Conservation (phyloP, 2,797 vertebrate species). For the Cyprinodon diabolis region DNA sequence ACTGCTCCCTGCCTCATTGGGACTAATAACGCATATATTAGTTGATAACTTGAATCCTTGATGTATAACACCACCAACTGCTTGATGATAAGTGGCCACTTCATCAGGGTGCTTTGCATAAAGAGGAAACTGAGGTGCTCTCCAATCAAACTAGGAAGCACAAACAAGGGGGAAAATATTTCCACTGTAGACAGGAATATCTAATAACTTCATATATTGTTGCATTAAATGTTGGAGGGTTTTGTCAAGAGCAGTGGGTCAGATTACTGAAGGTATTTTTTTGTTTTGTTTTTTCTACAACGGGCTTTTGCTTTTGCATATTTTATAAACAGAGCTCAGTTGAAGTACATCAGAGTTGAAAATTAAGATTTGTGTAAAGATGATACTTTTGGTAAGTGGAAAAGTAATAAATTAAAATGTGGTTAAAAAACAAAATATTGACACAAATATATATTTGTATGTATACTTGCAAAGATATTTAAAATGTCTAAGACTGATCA, state of each 20-base stretch:
- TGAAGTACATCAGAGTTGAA: slow-evolving; percentile 49
- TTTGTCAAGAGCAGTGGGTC: slow-evolving; percentile 40
- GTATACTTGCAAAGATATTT: slow-evolving; percentile 2
- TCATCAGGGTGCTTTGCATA: slow-evolving; percentile 73
- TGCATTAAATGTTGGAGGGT: slow-evolving; percentile 45
- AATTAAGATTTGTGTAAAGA: slow-evolving; percentile 31
- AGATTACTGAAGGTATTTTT: slow-evolving; percentile 49
- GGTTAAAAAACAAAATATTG: no score
- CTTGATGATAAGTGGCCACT: slow-evolving; percentile 75
- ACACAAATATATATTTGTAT: no score
- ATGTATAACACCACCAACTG: slow-evolving; percentile 64
- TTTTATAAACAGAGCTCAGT: slow-evolving; percentile 47
- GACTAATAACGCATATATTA: slow-evolving; percentile 78
- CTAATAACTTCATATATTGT: slow-evolving; percentile 41
- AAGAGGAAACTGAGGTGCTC: slow-evolving; percentile 54
- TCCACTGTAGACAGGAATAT: slow-evolving; percentile 57
- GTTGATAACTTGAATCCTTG: slow-evolving; percentile 69
- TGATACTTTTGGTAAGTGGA: slow-evolving; percentile 1
- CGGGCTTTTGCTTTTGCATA: slow-evolving; percentile 37
- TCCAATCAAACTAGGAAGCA: slow-evolving; percentile 67
- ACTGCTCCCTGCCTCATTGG: slow-evolving; percentile 25
- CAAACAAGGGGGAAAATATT: slow-evolving; percentile 43
- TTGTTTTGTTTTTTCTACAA: slow-evolving; percentile 53
- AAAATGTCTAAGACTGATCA: not conserved
- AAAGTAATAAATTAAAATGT: slow-evolving; percentile 8